phyloP scores from a whole-genome alignment of 2,113 vertebrate genomes.

The Amazona guildingii region DNA sequence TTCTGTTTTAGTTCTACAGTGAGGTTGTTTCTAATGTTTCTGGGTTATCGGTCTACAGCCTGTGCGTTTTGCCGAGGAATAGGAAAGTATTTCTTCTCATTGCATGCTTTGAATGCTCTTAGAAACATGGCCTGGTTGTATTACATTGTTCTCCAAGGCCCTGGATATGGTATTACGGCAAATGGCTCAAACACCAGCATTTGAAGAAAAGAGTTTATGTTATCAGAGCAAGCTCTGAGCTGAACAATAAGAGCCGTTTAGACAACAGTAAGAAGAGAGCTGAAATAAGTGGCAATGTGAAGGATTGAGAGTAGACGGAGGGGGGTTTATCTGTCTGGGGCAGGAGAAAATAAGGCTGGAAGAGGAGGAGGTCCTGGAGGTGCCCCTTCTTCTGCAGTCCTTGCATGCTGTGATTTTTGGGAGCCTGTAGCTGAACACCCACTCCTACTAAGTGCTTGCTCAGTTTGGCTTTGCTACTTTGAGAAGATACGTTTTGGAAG shows the following conservation, averaged over 20 bases:
- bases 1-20: not conserved
- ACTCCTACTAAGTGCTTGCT: not conserved
- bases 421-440: not conserved
- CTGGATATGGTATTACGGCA: fast-evolving
- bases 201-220: not conserved
- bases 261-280: not conserved
- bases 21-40: not conserved
- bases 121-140: not conserved
- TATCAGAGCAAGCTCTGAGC: not conserved
- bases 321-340: not conserved
- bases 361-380: fast-evolving
- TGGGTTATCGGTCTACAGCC: not conserved
- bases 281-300: fast-evolving
- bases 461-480: not conserved
- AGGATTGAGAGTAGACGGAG: not conserved
- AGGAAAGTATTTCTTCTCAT: not conserved
- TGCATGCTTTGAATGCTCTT: not conserved
- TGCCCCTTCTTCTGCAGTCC: not conserved
- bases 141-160: not conserved
- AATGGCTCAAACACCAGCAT: not conserved
- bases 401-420: not conserved
- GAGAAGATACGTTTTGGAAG: not conserved
- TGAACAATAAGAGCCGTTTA: not conserved
- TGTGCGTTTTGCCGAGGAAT: not conserved
- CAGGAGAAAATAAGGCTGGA: fast-evolving